These are phyloP conservation scores for Lepus townsendii DNA, from an alignment of 2,797 vertebrate genomes.

Conservation along the genomic window DNA sequence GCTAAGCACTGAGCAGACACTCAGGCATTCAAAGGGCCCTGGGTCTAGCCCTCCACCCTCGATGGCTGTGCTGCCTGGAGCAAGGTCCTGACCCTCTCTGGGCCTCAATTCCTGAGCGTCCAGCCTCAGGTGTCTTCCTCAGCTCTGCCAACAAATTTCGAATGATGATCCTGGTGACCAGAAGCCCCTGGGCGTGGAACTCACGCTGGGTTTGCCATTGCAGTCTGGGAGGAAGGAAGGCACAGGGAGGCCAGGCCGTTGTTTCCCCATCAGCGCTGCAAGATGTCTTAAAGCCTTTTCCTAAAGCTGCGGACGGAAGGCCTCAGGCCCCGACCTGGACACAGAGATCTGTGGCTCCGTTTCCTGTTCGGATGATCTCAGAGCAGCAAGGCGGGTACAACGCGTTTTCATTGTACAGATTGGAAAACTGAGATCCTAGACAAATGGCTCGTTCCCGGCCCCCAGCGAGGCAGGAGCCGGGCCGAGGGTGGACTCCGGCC, in stretches of 20 bases:
- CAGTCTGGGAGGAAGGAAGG: neutral
- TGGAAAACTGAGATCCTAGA: neutral
- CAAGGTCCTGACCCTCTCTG: neutral
- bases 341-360: neutral
- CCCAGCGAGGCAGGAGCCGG: neutral
- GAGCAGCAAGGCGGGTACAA: neutral
- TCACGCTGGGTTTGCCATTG: neutral
- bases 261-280: neutral
- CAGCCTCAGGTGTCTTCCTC: neutral
- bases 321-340: neutral
- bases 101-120: neutral
- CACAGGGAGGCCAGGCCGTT: neutral
- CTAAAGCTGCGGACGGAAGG: neutral
- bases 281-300: constrained; percentile 19
- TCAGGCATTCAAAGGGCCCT: neutral
- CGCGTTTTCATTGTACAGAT: neutral
- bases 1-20: neutral
- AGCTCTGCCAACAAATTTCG: fast-evolving
- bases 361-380: neutral
- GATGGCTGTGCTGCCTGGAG: neutral
- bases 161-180: neutral
- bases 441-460: neutral
- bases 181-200: neutral
- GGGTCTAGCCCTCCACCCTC: neutral
- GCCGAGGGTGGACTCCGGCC: neutral